phyloP scores from a whole-genome alignment of 2,113 vertebrate species.

The Triplophysa rosa region DNA sequence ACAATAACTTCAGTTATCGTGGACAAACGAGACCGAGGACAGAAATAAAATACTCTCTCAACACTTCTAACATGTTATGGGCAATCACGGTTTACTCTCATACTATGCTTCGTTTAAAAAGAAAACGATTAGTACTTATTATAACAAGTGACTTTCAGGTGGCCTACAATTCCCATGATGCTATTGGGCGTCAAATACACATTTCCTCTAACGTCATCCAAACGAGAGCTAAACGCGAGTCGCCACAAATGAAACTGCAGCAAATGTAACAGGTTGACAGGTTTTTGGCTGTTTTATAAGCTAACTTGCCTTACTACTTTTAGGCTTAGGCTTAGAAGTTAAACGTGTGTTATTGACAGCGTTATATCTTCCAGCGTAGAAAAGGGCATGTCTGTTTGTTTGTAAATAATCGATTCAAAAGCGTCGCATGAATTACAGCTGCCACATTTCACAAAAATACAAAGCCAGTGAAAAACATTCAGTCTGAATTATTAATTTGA shows the following conservation, averaged over 20 bases:
- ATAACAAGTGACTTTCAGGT: neutral
- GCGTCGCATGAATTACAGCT: neutral
- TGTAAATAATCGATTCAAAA: no score
- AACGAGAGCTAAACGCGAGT: neutral
- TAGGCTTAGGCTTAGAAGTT: neutral
- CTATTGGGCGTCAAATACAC: constrained; percentile 25
- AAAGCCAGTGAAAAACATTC: no score
- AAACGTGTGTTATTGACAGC: no score
- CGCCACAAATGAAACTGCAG: neutral
- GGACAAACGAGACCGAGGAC: neutral
- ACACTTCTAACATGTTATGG: neutral
- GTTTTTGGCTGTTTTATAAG: neutral
- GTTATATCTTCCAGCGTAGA: no score
- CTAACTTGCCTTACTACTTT: neutral
- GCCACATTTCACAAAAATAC: neutral
- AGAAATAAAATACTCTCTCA: neutral
- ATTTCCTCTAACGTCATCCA: neutral
- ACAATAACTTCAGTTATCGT: neutral
- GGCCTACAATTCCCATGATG: constrained; percentile 66
- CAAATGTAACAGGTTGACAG: neutral
- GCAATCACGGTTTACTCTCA: neutral
- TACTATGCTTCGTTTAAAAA: neutral
- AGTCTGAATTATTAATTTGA: neutral
- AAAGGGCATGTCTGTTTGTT: no score
- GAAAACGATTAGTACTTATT: neutral